Percentiles rank a stretch among this genome's conserved stretches.
phyloP scores from a whole-genome alignment of 2,797 vertebrate genomes.

The Pogoniulus pusillus region DNA sequence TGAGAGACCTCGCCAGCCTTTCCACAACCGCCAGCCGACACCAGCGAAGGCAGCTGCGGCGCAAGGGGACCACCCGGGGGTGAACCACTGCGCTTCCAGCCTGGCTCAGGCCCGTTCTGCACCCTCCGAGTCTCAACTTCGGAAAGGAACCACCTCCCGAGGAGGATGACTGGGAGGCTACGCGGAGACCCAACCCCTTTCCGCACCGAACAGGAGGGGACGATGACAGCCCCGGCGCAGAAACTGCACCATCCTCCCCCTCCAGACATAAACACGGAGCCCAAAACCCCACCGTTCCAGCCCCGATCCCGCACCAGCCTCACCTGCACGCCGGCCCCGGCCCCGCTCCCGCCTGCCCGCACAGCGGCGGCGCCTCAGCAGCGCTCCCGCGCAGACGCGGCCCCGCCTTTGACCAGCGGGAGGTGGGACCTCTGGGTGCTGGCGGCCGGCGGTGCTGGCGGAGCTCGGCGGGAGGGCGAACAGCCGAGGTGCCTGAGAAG shows the following conservation, averaged over 20 bases:
- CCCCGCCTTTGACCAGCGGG: too few species aligned
- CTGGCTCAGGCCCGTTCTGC: not conserved
- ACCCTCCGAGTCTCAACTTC: not conserved
- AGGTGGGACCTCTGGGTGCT: too few species aligned
- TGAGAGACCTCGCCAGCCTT: too few species aligned
- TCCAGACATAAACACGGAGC: too few species aligned
- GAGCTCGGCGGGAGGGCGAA: too few species aligned
- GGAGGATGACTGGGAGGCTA: rapidly evolving
- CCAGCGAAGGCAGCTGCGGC: not conserved
- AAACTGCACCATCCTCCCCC: rapidly evolving
- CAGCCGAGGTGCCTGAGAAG: too few species aligned
- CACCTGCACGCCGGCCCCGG: not conserved
- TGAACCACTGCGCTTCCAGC: not conserved
- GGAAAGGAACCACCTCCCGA: not conserved
- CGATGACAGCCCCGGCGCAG: rapidly evolving
- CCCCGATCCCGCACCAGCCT: not conserved
- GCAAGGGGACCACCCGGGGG: too few species aligned
- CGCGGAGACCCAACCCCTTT: rapidly evolving
- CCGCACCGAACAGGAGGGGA: rapidly evolving
- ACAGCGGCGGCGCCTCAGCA: not conserved
- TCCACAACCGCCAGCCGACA: not conserved
- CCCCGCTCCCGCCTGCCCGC: not conserved
- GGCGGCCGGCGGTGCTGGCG: too few species aligned
- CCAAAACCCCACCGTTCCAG: rapidly evolving
- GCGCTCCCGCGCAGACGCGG: not conserved